Evolutionary conservation across 1,140 invertebrate species (phyloP).

Genomic region (Brachystomella parvula): DNA sequence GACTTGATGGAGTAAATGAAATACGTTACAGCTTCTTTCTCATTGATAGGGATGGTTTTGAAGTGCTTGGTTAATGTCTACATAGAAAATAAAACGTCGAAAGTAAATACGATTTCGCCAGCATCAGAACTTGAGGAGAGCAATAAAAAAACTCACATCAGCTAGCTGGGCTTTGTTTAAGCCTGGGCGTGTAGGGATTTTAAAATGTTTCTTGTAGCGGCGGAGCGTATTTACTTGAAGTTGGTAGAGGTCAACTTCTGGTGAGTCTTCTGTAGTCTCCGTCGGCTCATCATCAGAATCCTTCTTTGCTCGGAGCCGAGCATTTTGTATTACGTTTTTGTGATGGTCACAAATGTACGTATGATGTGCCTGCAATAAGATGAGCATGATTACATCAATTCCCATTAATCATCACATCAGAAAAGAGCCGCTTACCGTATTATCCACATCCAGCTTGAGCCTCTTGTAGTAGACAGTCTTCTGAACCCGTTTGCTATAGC

Average conservation of each 20-base stretch:
- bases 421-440: slow-evolving; percentile 56
- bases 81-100: slow-evolving; percentile 41
- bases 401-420: slow-evolving; percentile 8
- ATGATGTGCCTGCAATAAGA: slow-evolving; percentile 65
- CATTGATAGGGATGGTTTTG: slow-evolving; percentile 81
- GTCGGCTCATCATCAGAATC: slow-evolving; percentile 89
- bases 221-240: slow-evolving; percentile 86
- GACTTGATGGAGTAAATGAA: slow-evolving; percentile 95
- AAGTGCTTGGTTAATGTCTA: slow-evolving; percentile 90
- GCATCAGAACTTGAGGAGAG: neutral
- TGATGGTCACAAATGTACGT: slow-evolving; percentile 96
- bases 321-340: slow-evolving; percentile 88
- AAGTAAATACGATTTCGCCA: neutral
- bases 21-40: slow-evolving; percentile 90
- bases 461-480: slow-evolving; percentile 88
- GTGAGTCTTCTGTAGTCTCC: slow-evolving; percentile 59
- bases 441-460: slow-evolving; percentile 79
- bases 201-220: slow-evolving; percentile 87
- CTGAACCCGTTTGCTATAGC: slow-evolving; percentile 92
- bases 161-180: slow-evolving; percentile 90
- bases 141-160: slow-evolving; percentile 87
- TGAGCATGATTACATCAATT: slow-evolving; percentile 7
- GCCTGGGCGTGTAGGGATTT: slow-evolving; percentile 78
- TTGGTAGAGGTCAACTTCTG: slow-evolving; percentile 86
- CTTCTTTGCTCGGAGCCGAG: slow-evolving; percentile 72